Percentiles rank a stretch among this genome's conserved stretches.
These are phyloP conservation scores for Sebastes wilsoni DNA, from an alignment of 2,797 vertebrate species.

Conservation along the genomic window DNA sequence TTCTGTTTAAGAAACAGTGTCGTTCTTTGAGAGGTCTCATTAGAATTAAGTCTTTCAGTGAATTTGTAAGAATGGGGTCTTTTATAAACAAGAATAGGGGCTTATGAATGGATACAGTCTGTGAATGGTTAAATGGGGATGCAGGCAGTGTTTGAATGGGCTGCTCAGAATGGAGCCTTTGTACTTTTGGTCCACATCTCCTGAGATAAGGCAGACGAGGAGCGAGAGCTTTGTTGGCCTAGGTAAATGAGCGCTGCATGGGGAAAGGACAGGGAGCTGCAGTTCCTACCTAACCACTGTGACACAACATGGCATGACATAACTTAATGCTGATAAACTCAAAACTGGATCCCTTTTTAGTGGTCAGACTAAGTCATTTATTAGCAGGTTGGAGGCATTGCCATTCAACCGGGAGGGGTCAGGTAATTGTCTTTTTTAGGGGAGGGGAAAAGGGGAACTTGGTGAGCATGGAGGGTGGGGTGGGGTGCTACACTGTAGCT, in stretches of 20 bases:
- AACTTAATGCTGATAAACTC: background rate
- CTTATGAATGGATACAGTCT: slow-evolving; percentile 64
- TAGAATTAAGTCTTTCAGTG: slow-evolving; percentile 71
- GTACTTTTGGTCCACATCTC: slow-evolving; percentile 59
- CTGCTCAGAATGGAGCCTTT: slow-evolving; percentile 75
- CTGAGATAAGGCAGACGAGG: slow-evolving; percentile 64
- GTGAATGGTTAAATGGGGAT: slow-evolving; percentile 68
- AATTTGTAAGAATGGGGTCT: slow-evolving; percentile 71
- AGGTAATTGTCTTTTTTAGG: slow-evolving; percentile 56
- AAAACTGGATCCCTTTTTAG: slow-evolving; percentile 8
- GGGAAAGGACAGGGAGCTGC: slow-evolving; percentile 6
- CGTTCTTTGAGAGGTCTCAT: slow-evolving; percentile 58
- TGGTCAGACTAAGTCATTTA: background rate
- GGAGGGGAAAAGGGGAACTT: slow-evolving; percentile 36
- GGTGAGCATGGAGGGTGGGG: slow-evolving; percentile 53
- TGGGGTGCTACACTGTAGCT: slow-evolving; percentile 66
- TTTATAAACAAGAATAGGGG: slow-evolving; percentile 69
- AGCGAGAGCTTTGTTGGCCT: slow-evolving; percentile 26
- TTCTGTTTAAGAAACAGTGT: slow-evolving; percentile 62
- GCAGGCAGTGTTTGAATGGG: slow-evolving; percentile 60
- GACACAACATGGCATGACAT: background rate
- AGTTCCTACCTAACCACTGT: background rate
- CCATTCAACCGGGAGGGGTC: slow-evolving; percentile 40
- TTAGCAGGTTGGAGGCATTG: slow-evolving; percentile 22
- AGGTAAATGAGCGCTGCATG: slow-evolving; percentile 58